Percentiles rank a stretch among this genome's conserved stretches.
Evolutionary conservation across 2,888 invertebrate species (phyloP).

Genomic region (Cryptocephalus moraei): DNA sequence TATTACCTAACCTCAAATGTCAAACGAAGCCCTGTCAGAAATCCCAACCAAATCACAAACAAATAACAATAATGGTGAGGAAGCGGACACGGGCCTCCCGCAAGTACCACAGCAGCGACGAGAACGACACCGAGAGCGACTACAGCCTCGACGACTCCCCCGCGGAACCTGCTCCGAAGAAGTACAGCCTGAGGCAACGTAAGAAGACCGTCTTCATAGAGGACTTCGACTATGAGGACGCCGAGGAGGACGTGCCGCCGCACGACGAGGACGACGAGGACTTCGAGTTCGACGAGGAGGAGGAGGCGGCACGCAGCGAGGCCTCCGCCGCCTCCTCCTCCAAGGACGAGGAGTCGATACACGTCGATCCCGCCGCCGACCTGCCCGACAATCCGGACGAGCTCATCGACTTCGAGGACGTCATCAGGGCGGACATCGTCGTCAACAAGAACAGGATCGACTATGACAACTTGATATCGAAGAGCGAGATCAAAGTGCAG

Average conservation of each 20-base stretch:
- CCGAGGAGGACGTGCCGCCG: conserved; percentile 23
- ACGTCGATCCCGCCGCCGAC: conserved; percentile 1
- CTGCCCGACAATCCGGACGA: conserved; percentile 15
- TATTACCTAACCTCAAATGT: too few relatives aligned
- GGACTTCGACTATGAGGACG: conserved; percentile 40
- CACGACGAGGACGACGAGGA: conserved; percentile 23
- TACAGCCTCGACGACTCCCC: conserved; percentile 12
- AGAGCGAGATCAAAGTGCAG: conserved; percentile 23
- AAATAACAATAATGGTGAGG: conserved; percentile 20
- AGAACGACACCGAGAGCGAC: conserved; percentile 34
- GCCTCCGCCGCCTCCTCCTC: conserved; percentile 4
- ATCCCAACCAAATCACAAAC: too few relatives aligned
- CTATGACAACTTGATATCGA: conserved; percentile 26
- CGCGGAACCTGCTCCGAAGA: conserved; percentile 19
- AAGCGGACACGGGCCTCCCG: conserved; percentile 19
- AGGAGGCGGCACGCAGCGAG: conserved; percentile 8
- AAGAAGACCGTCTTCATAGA: conserved; percentile 19
- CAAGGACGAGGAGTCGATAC: background rate
- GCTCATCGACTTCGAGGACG: conserved; percentile 29
- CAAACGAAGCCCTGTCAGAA: too few relatives aligned
- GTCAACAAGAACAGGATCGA: conserved; percentile 26
- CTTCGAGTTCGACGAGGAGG: conserved; percentile 21
- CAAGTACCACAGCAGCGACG: conserved; percentile 20
- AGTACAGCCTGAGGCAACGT: conserved; percentile 27
- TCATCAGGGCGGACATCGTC: conserved; percentile 29